Percentiles rank a stretch among this genome's conserved stretches.
Evolutionary conservation across 2,888 invertebrate genomes (phyloP).

Genomic region (Frankliniella intonsa): DNA sequence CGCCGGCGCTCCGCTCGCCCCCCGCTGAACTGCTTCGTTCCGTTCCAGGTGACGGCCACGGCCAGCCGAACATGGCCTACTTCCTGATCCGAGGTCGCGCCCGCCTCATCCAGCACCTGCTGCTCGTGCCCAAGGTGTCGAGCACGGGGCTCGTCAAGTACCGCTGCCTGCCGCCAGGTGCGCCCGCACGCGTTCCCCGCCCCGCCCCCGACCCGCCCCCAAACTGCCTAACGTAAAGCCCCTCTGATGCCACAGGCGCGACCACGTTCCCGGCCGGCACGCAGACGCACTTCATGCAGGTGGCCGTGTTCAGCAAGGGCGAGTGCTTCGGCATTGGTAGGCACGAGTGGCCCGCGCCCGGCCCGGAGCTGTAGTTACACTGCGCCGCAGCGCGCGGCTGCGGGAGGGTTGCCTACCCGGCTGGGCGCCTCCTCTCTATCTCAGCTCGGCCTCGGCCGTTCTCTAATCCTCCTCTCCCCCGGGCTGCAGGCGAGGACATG

Average conservation of each 20-base stretch:
- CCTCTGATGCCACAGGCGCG: background rate
- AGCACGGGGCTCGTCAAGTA: background rate
- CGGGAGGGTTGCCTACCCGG: too few species aligned
- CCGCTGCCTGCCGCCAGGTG: background rate
- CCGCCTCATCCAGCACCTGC: slow-evolving; percentile 56
- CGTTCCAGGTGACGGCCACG: slow-evolving; percentile 42
- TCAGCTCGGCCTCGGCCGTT: too few species aligned
- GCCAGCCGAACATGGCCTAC: slow-evolving; percentile 48
- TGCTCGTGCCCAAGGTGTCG: slow-evolving; percentile 10
- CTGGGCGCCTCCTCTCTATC: too few species aligned
- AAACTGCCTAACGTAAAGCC: background rate
- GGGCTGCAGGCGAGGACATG: slow-evolving; percentile 55
- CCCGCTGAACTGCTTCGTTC: background rate
- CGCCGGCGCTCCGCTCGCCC: too few species aligned
- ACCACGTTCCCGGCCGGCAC: slow-evolving; percentile 42
- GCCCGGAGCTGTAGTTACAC: too few species aligned
- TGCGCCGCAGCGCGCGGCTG: too few species aligned
- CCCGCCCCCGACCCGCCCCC: background rate
- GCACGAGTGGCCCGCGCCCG: background rate
- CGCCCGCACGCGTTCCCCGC: background rate
- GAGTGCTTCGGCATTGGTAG: slow-evolving; percentile 62
- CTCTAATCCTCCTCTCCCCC: too few species aligned
- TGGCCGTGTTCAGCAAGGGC: slow-evolving; percentile 56
- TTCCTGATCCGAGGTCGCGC: slow-evolving; percentile 58
- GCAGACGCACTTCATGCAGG: slow-evolving; percentile 50